Evolutionary conservation across 2,113 vertebrate genomes (phyloP).

Genomic region (Hypanus sabinus): DNA sequence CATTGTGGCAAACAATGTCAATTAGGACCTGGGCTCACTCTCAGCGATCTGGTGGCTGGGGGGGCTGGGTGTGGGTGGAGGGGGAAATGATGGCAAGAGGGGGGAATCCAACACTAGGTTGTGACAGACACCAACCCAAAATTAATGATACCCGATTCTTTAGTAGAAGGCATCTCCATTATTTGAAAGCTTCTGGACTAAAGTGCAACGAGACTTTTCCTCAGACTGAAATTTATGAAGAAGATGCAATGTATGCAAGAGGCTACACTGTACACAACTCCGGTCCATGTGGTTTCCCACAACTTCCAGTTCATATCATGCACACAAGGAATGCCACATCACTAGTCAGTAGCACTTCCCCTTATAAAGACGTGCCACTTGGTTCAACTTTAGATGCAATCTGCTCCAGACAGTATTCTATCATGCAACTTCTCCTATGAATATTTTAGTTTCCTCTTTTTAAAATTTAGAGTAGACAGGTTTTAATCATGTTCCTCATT

Average conservation of each 20-base stretch:
- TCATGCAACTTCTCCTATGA: background rate
- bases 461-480: background rate
- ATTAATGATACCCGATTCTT: too few species aligned
- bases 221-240: background rate
- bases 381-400: background rate
- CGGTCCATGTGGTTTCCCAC: background rate
- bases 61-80: background rate
- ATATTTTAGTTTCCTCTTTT: background rate
- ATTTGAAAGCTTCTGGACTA: background rate
- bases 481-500: background rate
- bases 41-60: background rate
- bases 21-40: too few species aligned
- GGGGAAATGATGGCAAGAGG: background rate
- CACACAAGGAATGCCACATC: background rate
- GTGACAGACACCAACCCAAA: too few species aligned
- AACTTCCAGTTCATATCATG: background rate
- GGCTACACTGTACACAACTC: background rate
- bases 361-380: background rate
- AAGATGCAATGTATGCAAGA: too few species aligned
- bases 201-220: background rate
- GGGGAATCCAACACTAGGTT: background rate
- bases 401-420: background rate
- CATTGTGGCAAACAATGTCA: too few species aligned
- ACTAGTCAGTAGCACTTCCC: background rate
- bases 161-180: too few species aligned